Conservation (phyloP, 2,797 vertebrate genomes). For the Sylvia borin region DNA sequence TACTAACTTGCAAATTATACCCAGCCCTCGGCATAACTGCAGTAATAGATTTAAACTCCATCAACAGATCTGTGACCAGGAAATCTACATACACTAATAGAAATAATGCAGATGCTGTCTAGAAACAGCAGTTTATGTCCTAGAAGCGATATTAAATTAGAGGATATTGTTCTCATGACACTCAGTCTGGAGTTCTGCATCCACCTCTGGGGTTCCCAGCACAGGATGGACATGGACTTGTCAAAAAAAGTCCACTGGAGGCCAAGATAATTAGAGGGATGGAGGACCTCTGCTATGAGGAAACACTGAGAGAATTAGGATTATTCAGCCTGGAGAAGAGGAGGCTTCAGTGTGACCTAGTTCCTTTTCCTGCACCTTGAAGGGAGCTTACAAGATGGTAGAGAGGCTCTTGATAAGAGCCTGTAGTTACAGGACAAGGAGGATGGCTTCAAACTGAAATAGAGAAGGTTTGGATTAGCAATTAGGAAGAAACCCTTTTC, state of each 20-base stretch:
- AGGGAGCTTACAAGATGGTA: background rate
- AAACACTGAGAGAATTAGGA: background rate
- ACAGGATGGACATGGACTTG: background rate
- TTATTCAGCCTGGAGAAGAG: background rate
- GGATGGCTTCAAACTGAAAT: background rate
- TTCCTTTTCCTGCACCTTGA: background rate
- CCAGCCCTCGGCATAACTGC: background rate
- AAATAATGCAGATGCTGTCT: background rate
- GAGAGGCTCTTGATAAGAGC: background rate
- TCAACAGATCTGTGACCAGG: background rate
- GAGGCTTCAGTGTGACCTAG: background rate
- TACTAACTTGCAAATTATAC: background rate
- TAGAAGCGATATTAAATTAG: background rate
- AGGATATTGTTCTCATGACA: background rate
- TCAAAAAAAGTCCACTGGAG: background rate
- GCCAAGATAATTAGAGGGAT: background rate
- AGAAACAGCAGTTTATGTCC: background rate
- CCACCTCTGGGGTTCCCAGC: background rate
- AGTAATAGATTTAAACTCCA: background rate
- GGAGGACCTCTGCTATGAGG: background rate
- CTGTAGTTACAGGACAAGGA: background rate
- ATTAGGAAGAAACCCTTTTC: background rate
- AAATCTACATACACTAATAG: background rate
- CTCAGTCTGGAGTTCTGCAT: background rate
- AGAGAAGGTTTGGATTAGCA: background rate